Conservation (phyloP, 2,888 invertebrate genomes). For the Ormyrus pomaceus region DNA sequence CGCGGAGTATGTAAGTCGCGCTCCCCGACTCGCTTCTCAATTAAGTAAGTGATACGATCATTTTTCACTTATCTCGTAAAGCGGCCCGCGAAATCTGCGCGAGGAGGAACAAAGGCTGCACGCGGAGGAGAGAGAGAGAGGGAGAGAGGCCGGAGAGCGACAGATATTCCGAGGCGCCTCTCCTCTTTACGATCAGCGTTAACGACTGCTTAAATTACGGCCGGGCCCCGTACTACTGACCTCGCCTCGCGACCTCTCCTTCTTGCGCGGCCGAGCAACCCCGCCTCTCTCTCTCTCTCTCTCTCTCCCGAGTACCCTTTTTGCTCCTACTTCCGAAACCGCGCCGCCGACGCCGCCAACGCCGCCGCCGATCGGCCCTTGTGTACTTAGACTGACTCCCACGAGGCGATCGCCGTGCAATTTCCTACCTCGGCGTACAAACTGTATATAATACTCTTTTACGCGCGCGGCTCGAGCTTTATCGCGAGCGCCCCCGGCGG, state of each 20-base stretch:
- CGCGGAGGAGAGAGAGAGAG: neutral
- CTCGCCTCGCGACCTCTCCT: constrained; percentile 46
- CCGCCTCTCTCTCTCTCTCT: neutral
- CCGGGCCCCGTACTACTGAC: constrained; percentile 53
- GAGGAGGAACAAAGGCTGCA: constrained; percentile 46
- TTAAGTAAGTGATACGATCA: constrained; percentile 57
- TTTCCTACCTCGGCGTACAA: too few species aligned
- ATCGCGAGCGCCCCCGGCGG: too few species aligned
- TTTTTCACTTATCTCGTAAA: constrained; percentile 59
- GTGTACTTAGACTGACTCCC: too few species aligned
- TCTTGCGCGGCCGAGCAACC: neutral
- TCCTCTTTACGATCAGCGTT: constrained; percentile 50
- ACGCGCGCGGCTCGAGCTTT: too few species aligned
- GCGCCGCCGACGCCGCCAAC: too few species aligned
- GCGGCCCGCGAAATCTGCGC: constrained; percentile 34
- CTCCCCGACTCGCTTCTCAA: constrained; percentile 42
- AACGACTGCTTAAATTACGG: constrained; percentile 56
- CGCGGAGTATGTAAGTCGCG: constrained; percentile 43
- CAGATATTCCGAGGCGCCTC: constrained; percentile 42
- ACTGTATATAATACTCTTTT: too few species aligned
- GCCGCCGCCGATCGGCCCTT: too few species aligned
- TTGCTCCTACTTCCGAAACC: constrained; percentile 25
- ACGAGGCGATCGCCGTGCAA: neutral
- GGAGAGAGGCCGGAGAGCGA: neutral
- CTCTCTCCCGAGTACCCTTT: neutral